Conservation (phyloP, 2,888 invertebrate genomes). For the Pristionchus mayeri region DNA sequence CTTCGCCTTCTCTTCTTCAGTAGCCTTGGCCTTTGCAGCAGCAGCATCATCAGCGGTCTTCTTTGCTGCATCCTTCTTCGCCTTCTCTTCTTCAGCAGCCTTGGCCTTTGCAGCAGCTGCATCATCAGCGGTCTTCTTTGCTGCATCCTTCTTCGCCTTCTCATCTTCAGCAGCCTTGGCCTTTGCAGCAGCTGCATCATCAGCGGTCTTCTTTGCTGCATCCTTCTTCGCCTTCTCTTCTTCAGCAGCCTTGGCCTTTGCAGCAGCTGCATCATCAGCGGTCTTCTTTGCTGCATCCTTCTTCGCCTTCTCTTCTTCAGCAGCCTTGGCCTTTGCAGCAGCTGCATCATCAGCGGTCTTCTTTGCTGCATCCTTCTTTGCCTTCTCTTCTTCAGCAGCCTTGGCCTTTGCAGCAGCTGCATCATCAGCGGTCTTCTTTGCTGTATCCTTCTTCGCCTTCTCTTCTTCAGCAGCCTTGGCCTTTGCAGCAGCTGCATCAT, state of each 20-base stretch:
- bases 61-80: constrained; percentile 48
- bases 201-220: constrained; percentile 40
- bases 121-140: not conserved
- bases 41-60: constrained; percentile 26
- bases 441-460: not conserved
- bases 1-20: constrained; percentile 28
- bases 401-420: not conserved
- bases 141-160: constrained; percentile 28
- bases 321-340: not conserved
- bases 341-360: constrained; percentile 19
- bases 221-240: not conserved
- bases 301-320: constrained; percentile 33
- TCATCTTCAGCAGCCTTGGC: not conserved
- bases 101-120: not conserved
- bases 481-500: constrained; percentile 28
- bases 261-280: not conserved
- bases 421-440: constrained; percentile 26
- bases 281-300: not conserved
- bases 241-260: constrained; percentile 47
- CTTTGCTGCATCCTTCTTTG: not conserved
- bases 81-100: constrained; percentile 40
- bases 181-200: not conserved
- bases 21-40: constrained; percentile 32
- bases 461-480: constrained; percentile 48
- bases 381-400: not conserved